A percentile compares a stretch with the other conserved stretches of the same genome.
phyloP scores from a whole-genome alignment of 2,113 vertebrate species.

The Trinectes maculatus region DNA sequence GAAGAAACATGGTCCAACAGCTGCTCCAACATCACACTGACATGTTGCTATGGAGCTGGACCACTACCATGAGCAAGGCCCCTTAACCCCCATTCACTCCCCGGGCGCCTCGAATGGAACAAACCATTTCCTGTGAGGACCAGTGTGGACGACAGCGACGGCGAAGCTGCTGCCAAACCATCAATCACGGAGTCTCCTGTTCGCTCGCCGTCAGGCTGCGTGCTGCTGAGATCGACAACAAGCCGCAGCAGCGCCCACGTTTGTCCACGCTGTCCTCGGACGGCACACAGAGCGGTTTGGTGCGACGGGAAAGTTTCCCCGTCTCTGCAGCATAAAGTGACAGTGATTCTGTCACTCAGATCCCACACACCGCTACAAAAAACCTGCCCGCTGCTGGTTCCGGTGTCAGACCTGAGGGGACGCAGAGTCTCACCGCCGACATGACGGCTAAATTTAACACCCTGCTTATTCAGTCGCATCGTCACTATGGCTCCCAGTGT shows the following conservation, averaged over 20 bases:
- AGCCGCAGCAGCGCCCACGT: slow-evolving; percentile 38
- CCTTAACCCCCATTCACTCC: too few relatives aligned
- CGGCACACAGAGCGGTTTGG: slow-evolving; percentile 51
- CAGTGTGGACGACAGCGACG: slow-evolving; percentile 56
- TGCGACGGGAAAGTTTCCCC: slow-evolving; percentile 51
- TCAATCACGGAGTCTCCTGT: slow-evolving; percentile 57
- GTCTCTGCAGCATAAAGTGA: slow-evolving; percentile 42
- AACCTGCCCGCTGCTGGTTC: slow-evolving; percentile 31
- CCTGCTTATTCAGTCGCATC: slow-evolving; percentile 14
- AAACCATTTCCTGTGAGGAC: slow-evolving; percentile 60
- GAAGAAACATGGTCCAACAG: too few relatives aligned
- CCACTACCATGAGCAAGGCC: too few relatives aligned
- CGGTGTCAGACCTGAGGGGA: slow-evolving; percentile 15
- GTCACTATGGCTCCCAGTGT: neutral
- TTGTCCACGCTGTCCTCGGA: slow-evolving; percentile 44
- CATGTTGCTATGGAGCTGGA: too few relatives aligned
- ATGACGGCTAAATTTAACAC: slow-evolving; percentile 7
- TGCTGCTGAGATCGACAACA: slow-evolving; percentile 52
- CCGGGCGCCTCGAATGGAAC: slow-evolving; percentile 36
- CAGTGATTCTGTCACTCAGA: slow-evolving; percentile 42
- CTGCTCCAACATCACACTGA: too few relatives aligned
- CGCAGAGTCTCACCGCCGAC: slow-evolving; percentile 21
- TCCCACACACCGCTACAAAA: slow-evolving; percentile 32
- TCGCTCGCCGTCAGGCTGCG: slow-evolving; percentile 41
- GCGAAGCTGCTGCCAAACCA: slow-evolving; percentile 45